These are phyloP conservation scores for Orius insidiosus DNA, from an alignment of 1,140 invertebrate genomes.

Conservation along the genomic window DNA sequence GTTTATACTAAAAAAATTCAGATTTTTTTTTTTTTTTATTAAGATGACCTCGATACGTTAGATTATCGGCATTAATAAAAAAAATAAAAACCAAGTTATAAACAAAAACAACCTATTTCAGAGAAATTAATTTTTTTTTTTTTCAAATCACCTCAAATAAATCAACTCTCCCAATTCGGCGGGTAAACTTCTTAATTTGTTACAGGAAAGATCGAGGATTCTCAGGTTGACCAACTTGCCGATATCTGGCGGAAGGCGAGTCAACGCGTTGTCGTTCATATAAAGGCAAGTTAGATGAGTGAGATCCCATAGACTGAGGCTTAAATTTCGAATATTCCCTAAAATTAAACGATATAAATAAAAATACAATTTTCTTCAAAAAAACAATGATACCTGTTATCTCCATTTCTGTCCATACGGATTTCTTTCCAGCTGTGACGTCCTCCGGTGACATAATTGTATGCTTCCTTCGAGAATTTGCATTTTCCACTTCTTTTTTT, in stretches of 20 bases:
- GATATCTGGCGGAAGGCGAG: slow-evolving; percentile 76
- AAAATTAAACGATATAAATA: slow-evolving; percentile 24
- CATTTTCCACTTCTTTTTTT: slow-evolving; percentile 53
- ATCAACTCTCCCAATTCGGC: slow-evolving; percentile 90
- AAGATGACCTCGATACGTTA: too few species aligned
- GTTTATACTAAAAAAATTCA: slow-evolving; percentile 1
- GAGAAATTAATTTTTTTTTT: background rate
- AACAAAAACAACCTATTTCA: slow-evolving; percentile 7
- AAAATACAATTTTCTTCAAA: too few species aligned
- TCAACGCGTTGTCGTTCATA: slow-evolving; percentile 84
- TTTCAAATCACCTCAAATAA: slow-evolving; percentile 52
- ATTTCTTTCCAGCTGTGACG: slow-evolving; percentile 75
- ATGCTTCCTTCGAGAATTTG: slow-evolving; percentile 55
- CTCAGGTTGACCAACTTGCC: slow-evolving; percentile 63
- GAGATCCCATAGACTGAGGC: slow-evolving; percentile 76
- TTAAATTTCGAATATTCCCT: slow-evolving; percentile 85
- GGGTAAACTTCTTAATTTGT: slow-evolving; percentile 84
- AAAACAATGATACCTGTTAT: slow-evolving; percentile 46
- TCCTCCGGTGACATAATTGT: slow-evolving; percentile 86
- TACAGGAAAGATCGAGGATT: slow-evolving; percentile 80
- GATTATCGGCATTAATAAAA: too few species aligned
- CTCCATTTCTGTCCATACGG: slow-evolving; percentile 67
- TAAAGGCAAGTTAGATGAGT: slow-evolving; percentile 82
- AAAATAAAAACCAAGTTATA: too few species aligned
- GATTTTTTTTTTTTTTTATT: background rate